Conservation (phyloP, 2,888 invertebrate species). For the Torymus aiolomorphi region DNA sequence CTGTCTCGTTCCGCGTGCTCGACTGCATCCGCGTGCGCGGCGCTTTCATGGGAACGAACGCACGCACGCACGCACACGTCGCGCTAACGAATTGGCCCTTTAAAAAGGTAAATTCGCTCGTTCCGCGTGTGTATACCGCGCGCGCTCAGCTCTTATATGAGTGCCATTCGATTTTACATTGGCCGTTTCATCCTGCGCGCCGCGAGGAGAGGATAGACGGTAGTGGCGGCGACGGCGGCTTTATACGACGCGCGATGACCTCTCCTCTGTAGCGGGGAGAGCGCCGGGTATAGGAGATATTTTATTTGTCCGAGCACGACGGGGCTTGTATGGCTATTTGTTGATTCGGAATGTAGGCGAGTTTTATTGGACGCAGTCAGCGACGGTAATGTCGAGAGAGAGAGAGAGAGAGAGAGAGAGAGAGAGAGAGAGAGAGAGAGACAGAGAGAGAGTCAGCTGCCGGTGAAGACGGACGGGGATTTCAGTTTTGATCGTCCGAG, state of each 20-base stretch:
- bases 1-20: no score
- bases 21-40: not conserved
- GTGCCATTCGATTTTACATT: conserved; percentile 45
- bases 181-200: conserved; percentile 14
- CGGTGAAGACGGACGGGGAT: no score
- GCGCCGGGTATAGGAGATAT: no score
- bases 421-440: no score
- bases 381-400: no score
- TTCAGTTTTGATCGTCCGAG: no score
- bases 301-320: no score
- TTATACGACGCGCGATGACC: conserved; percentile 28
- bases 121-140: not conserved
- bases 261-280: not conserved
- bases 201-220: not conserved
- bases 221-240: not conserved
- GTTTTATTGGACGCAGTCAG: no score
- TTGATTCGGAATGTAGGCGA: not conserved
- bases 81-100: conserved; percentile 40
- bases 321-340: no score
- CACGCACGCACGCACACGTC: not conserved
- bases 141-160: not conserved
- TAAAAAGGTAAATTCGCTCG: conserved; percentile 33
- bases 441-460: no score
- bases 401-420: no score
- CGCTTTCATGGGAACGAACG: conserved; percentile 8